phyloP scores from a whole-genome alignment of 2,113 vertebrate species.

The Lontra canadensis region DNA sequence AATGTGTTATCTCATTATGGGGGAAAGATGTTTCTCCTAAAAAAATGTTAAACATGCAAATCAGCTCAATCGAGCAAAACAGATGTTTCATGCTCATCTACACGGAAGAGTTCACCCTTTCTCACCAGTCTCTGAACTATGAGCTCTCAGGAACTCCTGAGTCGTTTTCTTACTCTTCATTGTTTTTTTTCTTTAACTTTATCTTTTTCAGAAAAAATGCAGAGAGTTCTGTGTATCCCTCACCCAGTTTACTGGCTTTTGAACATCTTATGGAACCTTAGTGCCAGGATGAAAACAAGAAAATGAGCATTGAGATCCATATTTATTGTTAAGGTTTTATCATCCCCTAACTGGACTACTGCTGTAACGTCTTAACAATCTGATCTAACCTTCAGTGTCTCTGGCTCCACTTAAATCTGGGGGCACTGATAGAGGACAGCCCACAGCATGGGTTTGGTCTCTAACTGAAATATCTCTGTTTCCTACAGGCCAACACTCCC shows the following conservation, averaged over 20 bases:
- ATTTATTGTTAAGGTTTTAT: neutral
- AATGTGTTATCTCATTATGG: neutral
- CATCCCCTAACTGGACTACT: neutral
- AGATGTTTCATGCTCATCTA: neutral
- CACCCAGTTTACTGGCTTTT: neutral
- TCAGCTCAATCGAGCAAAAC: neutral
- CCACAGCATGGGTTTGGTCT: neutral
- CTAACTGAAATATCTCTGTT: neutral
- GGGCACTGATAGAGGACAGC: accelerated
- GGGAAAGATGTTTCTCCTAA: neutral
- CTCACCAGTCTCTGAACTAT: neutral
- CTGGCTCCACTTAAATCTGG: neutral
- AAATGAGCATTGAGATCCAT: neutral
- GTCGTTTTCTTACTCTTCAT: neutral
- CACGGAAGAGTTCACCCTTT: neutral
- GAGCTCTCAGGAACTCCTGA: neutral
- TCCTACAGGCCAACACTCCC: accelerated
- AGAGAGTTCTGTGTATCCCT: neutral
- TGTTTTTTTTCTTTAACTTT: neutral
- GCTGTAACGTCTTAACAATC: no score
- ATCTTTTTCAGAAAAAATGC: neutral
- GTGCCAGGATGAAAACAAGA: neutral
- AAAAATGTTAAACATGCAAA: neutral
- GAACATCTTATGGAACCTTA: neutral
- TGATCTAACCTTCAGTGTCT: neutral